These are phyloP conservation scores for Tetheella fluctuosa DNA, from an alignment of 2,888 invertebrate genomes.

Conservation along the genomic window DNA sequence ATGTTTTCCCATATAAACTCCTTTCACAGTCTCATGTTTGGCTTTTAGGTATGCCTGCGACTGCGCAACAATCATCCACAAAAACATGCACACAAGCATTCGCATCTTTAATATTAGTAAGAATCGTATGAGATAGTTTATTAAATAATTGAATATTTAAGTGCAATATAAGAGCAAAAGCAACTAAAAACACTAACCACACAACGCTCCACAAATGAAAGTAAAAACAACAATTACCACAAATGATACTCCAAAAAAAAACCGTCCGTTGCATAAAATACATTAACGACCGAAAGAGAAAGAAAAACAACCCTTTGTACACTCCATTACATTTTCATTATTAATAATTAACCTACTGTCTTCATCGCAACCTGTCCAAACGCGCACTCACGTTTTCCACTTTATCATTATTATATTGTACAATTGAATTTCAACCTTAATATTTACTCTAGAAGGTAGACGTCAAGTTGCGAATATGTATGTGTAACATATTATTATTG, in stretches of 20 bases:
- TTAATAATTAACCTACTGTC: constrained; percentile 39
- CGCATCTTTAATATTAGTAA: too few relatives aligned
- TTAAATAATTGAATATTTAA: too few relatives aligned
- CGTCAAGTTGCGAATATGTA: constrained; percentile 15
- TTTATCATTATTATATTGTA: constrained; percentile 5
- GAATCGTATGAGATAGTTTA: too few relatives aligned
- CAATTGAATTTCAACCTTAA: constrained; percentile 21
- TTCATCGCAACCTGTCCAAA: constrained; percentile 32
- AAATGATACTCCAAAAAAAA: constrained; percentile 3
- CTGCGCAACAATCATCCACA: too few relatives aligned
- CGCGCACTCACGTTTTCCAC: constrained; percentile 18
- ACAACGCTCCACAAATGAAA: not conserved
- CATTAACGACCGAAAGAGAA: constrained; percentile 21
- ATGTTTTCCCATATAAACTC: too few relatives aligned
- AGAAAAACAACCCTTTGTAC: constrained; percentile 36
- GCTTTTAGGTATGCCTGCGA: too few relatives aligned
- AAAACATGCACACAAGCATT: too few relatives aligned
- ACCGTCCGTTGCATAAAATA: not conserved
- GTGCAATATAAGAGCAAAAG: too few relatives aligned
- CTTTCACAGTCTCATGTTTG: too few relatives aligned
- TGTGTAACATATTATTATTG: constrained; percentile 14
- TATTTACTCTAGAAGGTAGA: constrained; percentile 11
- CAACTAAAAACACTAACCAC: not conserved
- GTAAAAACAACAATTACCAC: constrained; percentile 2
- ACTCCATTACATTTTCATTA: constrained; percentile 38